These are phyloP conservation scores for Cacajao melanocephalus DNA, from an alignment of 2,797 vertebrate species.

Conservation along the genomic window DNA sequence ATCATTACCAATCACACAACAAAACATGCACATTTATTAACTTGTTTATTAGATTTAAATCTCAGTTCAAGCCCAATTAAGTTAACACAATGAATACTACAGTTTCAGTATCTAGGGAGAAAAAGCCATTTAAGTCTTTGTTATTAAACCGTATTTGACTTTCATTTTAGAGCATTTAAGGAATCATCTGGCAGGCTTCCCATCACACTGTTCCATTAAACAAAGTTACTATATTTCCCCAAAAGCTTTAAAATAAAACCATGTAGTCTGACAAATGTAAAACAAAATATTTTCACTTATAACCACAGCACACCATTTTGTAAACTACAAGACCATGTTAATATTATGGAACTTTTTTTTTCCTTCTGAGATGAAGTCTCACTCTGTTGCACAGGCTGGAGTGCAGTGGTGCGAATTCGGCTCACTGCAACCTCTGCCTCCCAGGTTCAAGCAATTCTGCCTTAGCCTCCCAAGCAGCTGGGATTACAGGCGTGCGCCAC, in stretches of 20 bases:
- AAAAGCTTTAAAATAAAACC: conserved; percentile 1
- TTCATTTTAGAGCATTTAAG: background rate
- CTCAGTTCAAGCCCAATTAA: background rate
- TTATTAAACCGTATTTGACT: background rate
- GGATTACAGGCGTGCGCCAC: background rate
- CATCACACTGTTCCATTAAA: background rate
- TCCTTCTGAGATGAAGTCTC: background rate
- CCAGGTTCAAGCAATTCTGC: background rate
- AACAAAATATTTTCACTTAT: background rate
- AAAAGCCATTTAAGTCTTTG: background rate
- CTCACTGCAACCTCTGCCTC: background rate
- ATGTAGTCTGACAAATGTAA: background rate
- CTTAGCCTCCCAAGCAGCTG: background rate
- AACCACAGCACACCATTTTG: background rate
- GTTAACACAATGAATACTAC: background rate
- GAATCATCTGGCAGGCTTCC: background rate
- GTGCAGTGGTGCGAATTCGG: background rate
- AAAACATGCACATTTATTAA: background rate
- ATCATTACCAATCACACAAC: background rate
- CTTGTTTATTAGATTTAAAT: background rate
- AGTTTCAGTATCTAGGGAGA: background rate
- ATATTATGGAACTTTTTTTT: background rate
- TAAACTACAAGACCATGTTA: background rate
- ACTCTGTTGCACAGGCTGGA: background rate
- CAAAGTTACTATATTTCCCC: background rate